Evolutionary conservation across 2,797 vertebrate species (phyloP), one percentile per base, ranked within the genome.

Genomic region (Synanceia verrucosa): DNA sequence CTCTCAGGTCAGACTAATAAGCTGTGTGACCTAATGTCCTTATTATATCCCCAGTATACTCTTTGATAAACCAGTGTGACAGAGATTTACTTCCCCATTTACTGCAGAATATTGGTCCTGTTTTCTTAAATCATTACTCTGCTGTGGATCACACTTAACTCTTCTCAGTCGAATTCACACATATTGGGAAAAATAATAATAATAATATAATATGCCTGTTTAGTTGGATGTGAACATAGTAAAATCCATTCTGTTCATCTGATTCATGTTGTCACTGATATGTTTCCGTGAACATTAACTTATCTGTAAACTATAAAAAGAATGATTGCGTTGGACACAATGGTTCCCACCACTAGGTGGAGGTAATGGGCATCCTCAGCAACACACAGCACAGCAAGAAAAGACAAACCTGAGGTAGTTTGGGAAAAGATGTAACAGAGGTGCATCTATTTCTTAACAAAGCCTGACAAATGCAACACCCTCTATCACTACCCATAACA

Each of bases 331-430:
- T 1, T 56, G 10, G 18, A 16, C 34, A 6, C 14, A 3, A 5
- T 41, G 2, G 9, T 55, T 53, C 5, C 8, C 52, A 72, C 89
- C 89, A 89, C 79, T 78, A 91, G 89, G 76, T 86, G 88, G 88
- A 36, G 81, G 11, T 69, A 82, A 68, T 67, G 63, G 64, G 24
- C 2, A 2, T 44, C 5, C 12, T 34, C 4, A 31, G 28, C 2
- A 9, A 50, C 21, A 13, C 8, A 28, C 1, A 33, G 9, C 16
- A 16, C 5, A 37, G 18, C 28, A 37, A 0, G 24, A n/a, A 44
- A 18, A 19, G 16, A 28, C 10, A 44, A 55, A 78, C 8, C 5
- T 24, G 12, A 41, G 16, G 39, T 18, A 41, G 16, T 41, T 41
- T 41, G 39, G 39, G 39, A 41, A 41, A 41, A 43, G 39, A 43